Evolutionary conservation across 1,140 invertebrate species (phyloP).

Genomic region (Maniola jurtina): DNA sequence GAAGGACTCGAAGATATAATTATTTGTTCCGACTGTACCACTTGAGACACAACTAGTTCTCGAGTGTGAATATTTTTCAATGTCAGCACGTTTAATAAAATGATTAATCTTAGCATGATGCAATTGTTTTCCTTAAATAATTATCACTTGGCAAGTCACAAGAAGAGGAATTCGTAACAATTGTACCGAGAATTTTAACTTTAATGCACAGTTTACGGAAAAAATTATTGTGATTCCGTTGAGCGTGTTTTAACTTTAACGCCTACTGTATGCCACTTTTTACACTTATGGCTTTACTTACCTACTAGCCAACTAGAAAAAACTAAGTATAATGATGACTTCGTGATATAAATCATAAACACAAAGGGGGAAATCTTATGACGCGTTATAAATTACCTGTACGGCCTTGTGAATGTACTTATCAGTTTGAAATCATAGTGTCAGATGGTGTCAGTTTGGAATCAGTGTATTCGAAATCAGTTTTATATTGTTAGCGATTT

Average conservation of each 20-base stretch:
- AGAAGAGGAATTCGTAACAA: background rate
- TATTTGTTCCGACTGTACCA: slow-evolving; percentile 2
- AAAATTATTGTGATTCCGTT: too few species aligned
- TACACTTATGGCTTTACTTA: slow-evolving; percentile 30
- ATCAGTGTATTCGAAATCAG: too few species aligned
- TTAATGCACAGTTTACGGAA: background rate
- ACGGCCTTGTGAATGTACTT: slow-evolving; percentile 17
- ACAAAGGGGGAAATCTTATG: slow-evolving; percentile 28
- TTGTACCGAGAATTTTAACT: background rate
- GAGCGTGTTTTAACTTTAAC: too few species aligned
- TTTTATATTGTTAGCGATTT: too few species aligned
- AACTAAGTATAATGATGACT: slow-evolving; percentile 36
- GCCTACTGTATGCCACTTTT: slow-evolving; percentile 37
- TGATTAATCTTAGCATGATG: slow-evolving; percentile 16
- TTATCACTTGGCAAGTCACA: background rate
- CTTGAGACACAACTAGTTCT: slow-evolving; percentile 15
- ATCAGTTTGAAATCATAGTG: background rate
- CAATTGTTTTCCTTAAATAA: slow-evolving; percentile 10
- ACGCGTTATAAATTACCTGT: slow-evolving; percentile 16
- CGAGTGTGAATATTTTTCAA: slow-evolving; percentile 19
- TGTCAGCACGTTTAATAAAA: slow-evolving; percentile 19
- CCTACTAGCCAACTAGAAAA: slow-evolving; percentile 31
- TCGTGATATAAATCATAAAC: slow-evolving; percentile 19
- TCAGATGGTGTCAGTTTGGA: too few species aligned
- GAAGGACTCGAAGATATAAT: background rate